Evolutionary conservation across 2,888 invertebrate species (phyloP), one percentile per base, ranked within the genome.

Genomic region (Hylaea fasciaria): DNA sequence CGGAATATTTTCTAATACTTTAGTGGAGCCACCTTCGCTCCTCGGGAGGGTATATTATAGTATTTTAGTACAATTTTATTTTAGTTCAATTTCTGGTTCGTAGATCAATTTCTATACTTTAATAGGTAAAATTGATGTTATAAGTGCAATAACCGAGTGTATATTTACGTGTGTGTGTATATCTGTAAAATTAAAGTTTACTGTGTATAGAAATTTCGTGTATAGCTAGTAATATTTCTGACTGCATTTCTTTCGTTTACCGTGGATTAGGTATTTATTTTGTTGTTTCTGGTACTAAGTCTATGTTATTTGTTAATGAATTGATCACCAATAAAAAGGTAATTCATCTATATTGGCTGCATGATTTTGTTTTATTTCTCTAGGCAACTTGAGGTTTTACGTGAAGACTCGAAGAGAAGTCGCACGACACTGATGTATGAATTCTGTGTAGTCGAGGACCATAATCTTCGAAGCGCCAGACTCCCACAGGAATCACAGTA

Each of bases 221-320:
- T 76, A 66, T 75, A 72, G 75, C 3, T 37, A 73, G 17, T 32
- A 39, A 13, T 37, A n/a, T 70, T 68, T 76, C 71, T 75, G 82
- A 84, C 79, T 85, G 83, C 84, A 83, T 86, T 85, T 84, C 76
- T 78, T 46, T 82, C 65, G 63, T 73, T 82, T 86, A 87, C 85
- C 83, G 72, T 82, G 91, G 87, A 87, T 85, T 83, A 87, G 91
- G 90, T 91, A 91, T 91, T 91, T 91, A 91, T 91, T 89, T 89
- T 89, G 89, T 91, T 91, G 80, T 84, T 81, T 81, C 86, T 87
- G 91, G 87, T 89, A 89, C 81, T 87, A 85, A 90, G 87, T 89
- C 86, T 90, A 87, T 82, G 87, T 89, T 89, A 84, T 86, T 89
- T 90, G 91, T 90, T 90, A 87, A 83, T 79, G 67, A 83, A 84